Evolutionary conservation across 2,113 vertebrate genomes (phyloP).

Genomic region (Notarius quadriscutis): DNA sequence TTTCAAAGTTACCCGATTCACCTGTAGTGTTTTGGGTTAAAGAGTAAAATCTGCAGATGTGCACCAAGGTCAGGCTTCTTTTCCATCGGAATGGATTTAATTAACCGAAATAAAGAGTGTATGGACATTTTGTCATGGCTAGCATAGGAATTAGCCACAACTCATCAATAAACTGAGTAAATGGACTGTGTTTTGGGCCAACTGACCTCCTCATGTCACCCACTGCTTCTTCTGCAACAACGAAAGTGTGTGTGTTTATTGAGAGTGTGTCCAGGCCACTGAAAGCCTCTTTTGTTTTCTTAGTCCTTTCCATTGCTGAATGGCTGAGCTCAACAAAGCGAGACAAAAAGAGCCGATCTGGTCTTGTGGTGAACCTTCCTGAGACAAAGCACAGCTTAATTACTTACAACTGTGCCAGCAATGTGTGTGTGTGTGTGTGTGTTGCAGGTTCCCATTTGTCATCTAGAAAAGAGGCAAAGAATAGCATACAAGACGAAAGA

Average conservation of each 20-base stretch:
- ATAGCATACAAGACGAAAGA: constrained; percentile 12
- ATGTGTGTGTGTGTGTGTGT: constrained; percentile 16
- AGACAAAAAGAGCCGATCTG: constrained; percentile 48
- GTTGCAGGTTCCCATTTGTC: constrained; percentile 6
- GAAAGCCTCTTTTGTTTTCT: constrained; percentile 32
- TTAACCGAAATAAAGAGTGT: no score
- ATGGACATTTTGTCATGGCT: background rate
- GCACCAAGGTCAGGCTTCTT: background rate
- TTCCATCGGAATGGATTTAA: background rate
- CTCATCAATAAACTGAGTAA: constrained; percentile 8
- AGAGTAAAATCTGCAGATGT: background rate
- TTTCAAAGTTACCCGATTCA: background rate
- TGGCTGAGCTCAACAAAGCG: constrained; percentile 42
- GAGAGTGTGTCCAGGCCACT: constrained; percentile 14
- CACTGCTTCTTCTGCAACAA: background rate
- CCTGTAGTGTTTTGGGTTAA: background rate
- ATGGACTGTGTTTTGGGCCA: background rate
- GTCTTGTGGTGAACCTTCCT: constrained; percentile 39
- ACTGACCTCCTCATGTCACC: background rate
- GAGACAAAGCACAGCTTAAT: constrained; percentile 50
- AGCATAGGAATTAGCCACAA: constrained; percentile 1
- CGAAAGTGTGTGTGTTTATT: constrained; percentile 15
- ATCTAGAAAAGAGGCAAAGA: constrained; percentile 8
- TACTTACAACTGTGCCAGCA: constrained; percentile 41
- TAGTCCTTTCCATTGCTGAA: constrained; percentile 27